These are phyloP conservation scores for Scotopteryx bipunctaria DNA, from an alignment of 2,888 invertebrate genomes.

Conservation along the genomic window DNA sequence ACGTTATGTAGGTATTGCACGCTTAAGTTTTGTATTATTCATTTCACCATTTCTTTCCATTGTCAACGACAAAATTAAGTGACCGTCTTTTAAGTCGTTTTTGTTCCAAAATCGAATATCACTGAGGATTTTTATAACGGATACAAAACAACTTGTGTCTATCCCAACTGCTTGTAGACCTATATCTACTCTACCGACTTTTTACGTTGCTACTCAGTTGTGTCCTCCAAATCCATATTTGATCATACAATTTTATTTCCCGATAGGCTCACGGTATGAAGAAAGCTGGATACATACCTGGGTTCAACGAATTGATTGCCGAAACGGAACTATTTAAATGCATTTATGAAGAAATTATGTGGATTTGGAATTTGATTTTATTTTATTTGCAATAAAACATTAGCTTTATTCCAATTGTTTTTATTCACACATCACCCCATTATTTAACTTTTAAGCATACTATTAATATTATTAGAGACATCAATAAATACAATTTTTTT, in stretches of 20 bases:
- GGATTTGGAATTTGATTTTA: slow-evolving; percentile 68
- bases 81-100: neutral
- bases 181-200: slow-evolving; percentile 11
- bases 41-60: neutral
- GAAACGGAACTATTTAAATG: slow-evolving; percentile 54
- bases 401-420: slow-evolving; percentile 50
- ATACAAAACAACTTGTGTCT: neutral
- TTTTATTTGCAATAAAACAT: slow-evolving; percentile 69
- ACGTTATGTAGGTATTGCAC: slow-evolving; percentile 7
- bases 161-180: neutral
- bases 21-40: slow-evolving; percentile 1
- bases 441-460: neutral
- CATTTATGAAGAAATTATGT: slow-evolving; percentile 72
- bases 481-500: too few species aligned
- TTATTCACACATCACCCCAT: slow-evolving; percentile 31
- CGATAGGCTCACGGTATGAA: slow-evolving; percentile 81
- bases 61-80: slow-evolving; percentile 9
- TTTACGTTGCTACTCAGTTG: slow-evolving; percentile 7
- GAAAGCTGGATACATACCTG: slow-evolving; percentile 54
- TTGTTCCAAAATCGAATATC: too few species aligned
- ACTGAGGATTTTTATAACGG: neutral
- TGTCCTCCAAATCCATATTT: slow-evolving; percentile 74
- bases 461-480: neutral
- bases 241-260: slow-evolving; percentile 65
- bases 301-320: slow-evolving; percentile 54